Evolutionary conservation across 2,888 invertebrate genomes (phyloP).

Genomic region (Melipona bicolor): DNA sequence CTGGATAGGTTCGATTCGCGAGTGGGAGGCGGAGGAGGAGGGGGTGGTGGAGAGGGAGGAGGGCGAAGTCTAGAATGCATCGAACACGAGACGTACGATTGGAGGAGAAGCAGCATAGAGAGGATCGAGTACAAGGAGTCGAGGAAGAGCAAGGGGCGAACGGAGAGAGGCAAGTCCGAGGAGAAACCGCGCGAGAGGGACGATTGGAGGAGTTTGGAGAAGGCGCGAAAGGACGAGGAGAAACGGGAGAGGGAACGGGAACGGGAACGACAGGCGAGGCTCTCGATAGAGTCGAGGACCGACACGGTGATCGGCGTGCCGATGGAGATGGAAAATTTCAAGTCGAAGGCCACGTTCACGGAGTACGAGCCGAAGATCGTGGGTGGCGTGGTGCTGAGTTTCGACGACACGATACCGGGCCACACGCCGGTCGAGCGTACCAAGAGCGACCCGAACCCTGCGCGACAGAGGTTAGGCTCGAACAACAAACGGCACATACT

Average conservation of each 20-base stretch:
- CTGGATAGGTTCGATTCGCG: not conserved
- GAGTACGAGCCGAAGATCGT: conserved; percentile 89
- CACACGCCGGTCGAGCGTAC: conserved; percentile 92
- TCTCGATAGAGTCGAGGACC: conserved; percentile 76
- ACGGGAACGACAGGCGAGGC: conserved; percentile 74
- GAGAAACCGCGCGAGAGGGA: conserved; percentile 80
- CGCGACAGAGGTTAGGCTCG: conserved; percentile 89
- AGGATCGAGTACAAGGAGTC: conserved; percentile 68
- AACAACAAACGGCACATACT: conserved; percentile 91
- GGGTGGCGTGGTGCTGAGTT: conserved; percentile 81
- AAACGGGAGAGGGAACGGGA: conserved; percentile 79
- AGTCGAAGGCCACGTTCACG: conserved; percentile 84
- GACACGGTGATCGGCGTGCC: conserved; percentile 75
- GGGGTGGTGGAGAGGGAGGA: conserved; percentile 31
- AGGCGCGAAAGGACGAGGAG: conserved; percentile 80
- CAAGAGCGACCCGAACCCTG: conserved; percentile 94
- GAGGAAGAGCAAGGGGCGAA: conserved; percentile 52
- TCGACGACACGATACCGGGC: conserved; percentile 77
- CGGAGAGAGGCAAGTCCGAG: conserved; percentile 70
- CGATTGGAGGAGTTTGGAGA: conserved; percentile 81
- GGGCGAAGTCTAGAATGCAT: conserved; percentile 74
- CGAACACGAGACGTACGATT: conserved; percentile 69
- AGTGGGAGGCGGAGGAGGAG: conserved; percentile 42
- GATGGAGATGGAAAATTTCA: conserved; percentile 78
- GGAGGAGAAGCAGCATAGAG: conserved; percentile 65